Conservation (phyloP, 2,888 invertebrate species). For the Agonopterix heracliana region DNA sequence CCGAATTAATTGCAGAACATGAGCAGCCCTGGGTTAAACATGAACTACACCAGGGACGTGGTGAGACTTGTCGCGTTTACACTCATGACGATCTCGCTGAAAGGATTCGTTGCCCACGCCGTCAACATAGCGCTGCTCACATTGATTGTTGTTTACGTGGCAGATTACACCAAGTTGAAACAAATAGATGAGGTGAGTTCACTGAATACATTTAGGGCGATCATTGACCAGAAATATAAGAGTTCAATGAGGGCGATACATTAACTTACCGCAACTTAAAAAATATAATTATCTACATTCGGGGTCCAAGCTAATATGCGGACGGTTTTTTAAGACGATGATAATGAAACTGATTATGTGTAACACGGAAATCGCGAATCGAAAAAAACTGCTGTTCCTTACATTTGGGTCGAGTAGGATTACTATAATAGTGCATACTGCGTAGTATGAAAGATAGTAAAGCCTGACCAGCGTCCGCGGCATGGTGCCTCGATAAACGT, state of each 20-base stretch:
- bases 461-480: too few relatives aligned
- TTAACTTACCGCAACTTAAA: constrained; percentile 29
- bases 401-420: too few relatives aligned
- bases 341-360: too few relatives aligned
- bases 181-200: constrained; percentile 32
- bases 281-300: too few relatives aligned
- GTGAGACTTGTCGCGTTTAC: constrained; percentile 38
- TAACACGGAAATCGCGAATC: too few relatives aligned
- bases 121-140: constrained; percentile 35
- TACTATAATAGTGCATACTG: too few relatives aligned
- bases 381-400: too few relatives aligned
- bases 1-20: too few relatives aligned
- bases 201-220: not conserved
- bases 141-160: constrained; percentile 28
- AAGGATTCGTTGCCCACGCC: constrained; percentile 37
- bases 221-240: not conserved
- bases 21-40: constrained; percentile 11
- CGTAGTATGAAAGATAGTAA: too few relatives aligned
- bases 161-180: constrained; percentile 20
- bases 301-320: too few relatives aligned
- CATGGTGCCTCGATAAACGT: too few relatives aligned
- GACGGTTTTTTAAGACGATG: too few relatives aligned
- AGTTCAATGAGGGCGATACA: not conserved
- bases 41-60: constrained; percentile 29
- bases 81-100: constrained; percentile 40